A percentile compares a stretch with the other conserved stretches of the same genome.
Conservation (phyloP, 2,797 vertebrate genomes). For the Tenualosa thibaudeaui region DNA sequence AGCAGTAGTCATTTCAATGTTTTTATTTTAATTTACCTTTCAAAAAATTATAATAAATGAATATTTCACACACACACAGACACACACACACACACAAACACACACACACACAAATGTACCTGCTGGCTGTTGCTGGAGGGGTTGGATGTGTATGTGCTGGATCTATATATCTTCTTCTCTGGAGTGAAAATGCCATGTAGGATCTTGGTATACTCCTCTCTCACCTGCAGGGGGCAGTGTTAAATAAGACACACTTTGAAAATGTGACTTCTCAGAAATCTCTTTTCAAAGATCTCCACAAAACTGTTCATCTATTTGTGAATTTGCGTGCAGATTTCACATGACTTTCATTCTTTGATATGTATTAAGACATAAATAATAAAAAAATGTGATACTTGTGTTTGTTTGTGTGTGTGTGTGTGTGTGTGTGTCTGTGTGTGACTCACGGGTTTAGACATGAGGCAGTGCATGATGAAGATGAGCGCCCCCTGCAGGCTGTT, state of each 20-base stretch:
- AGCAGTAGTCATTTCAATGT: background rate
- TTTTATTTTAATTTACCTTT: background rate
- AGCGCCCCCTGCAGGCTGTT: conserved; percentile 86
- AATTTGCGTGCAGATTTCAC: too few relatives aligned
- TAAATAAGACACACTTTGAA: background rate
- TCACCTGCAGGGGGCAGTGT: conserved; percentile 66
- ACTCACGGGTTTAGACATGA: conserved; percentile 82
- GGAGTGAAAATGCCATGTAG: conserved; percentile 54
- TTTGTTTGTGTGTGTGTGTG: background rate
- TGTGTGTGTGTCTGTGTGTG: background rate
- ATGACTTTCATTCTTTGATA: too few relatives aligned
- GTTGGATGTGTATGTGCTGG: conserved; percentile 46
- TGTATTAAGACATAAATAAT: too few relatives aligned
- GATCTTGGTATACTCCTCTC: conserved; percentile 76
- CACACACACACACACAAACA: background rate
- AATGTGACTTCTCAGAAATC: background rate
- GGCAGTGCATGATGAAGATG: conserved; percentile 83
- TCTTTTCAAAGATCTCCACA: background rate
- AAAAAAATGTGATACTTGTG: too few relatives aligned
- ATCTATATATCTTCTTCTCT: conserved; percentile 17
- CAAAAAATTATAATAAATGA: background rate
- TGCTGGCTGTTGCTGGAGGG: conserved; percentile 1
- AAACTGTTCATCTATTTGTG: too few relatives aligned
- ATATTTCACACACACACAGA: conserved; percentile 16
- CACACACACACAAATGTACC: background rate